phyloP scores from a whole-genome alignment of 2,888 invertebrate genomes.

The Tetragnatha montana region DNA sequence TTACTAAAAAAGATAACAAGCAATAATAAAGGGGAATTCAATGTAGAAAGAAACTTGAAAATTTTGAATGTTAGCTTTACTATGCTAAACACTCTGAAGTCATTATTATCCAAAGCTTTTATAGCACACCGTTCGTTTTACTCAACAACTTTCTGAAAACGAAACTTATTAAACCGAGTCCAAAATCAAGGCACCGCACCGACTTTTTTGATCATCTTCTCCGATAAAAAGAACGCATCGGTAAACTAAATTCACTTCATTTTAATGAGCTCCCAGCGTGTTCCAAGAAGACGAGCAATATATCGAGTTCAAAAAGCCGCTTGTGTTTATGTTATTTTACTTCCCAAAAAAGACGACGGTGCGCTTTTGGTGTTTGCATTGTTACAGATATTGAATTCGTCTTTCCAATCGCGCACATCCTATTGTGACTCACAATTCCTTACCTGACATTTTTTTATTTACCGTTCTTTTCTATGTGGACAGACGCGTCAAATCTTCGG shows the following conservation, averaged over 20 bases:
- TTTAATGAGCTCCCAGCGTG: conserved; percentile 7
- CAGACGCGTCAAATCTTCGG: background rate
- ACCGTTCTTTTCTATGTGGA: background rate
- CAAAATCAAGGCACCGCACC: background rate
- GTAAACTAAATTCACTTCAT: conserved; percentile 12
- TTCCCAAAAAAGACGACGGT: background rate
- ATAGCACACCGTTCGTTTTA: too few relatives aligned
- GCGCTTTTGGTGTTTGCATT: background rate
- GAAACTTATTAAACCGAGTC: background rate
- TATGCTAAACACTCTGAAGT: too few relatives aligned
- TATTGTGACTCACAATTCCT: conserved; percentile 8
- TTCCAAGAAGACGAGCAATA: background rate
- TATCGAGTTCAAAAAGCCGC: conserved; percentile 9
- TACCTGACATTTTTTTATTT: conserved; percentile 11
- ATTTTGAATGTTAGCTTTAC: too few relatives aligned
- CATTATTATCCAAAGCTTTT: too few relatives aligned
- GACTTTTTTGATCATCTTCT: background rate
- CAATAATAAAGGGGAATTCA: too few relatives aligned
- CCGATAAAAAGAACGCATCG: background rate
- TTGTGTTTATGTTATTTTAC: background rate
- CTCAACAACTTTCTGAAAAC: background rate
- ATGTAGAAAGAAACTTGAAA: too few relatives aligned
- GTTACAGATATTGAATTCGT: background rate
- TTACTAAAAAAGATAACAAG: too few relatives aligned
- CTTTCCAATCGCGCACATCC: background rate